A percentile compares a stretch with the other conserved stretches of the same genome.
Evolutionary conservation across 2,888 invertebrate species (phyloP).

Genomic region (Scaptomyza tumidula): DNA sequence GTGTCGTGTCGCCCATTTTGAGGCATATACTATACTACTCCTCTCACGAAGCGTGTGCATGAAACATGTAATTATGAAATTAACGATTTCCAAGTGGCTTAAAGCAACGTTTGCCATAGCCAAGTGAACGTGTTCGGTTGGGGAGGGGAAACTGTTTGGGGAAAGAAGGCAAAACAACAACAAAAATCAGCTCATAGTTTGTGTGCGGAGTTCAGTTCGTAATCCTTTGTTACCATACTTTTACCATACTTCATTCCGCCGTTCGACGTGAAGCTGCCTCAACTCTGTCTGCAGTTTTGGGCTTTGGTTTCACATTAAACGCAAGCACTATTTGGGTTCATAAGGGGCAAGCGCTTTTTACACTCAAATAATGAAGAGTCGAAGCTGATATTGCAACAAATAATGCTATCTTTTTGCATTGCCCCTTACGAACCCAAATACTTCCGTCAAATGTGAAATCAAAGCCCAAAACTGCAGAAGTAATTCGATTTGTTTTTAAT

Average conservation of each 20-base stretch:
- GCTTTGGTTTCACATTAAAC: not conserved
- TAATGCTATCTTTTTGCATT: no score
- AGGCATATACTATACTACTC: conserved; percentile 21
- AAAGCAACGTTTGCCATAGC: conserved; percentile 44
- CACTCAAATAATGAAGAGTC: not conserved
- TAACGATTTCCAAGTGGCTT: conserved; percentile 83
- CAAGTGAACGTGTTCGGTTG: no score
- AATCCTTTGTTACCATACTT: no score
- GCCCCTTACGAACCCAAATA: no score
- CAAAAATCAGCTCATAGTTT: no score
- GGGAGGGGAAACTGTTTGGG: no score
- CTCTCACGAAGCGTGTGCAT: conserved; percentile 65
- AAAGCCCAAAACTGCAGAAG: no score
- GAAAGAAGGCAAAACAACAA: no score
- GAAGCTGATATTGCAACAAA: not conserved
- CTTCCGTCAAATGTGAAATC: no score
- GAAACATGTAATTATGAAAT: conserved; percentile 84
- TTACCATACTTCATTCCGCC: no score
- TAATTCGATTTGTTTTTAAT: not conserved
- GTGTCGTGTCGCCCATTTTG: conserved; percentile 50
- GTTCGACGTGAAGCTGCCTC: not conserved
- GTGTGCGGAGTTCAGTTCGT: no score
- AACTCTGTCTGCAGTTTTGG: conserved; percentile 9
- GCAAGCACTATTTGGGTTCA: not conserved
- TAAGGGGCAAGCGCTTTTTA: not conserved